Conservation (phyloP, 2,888 invertebrate genomes). For the Chaetoderma sp. region DNA sequence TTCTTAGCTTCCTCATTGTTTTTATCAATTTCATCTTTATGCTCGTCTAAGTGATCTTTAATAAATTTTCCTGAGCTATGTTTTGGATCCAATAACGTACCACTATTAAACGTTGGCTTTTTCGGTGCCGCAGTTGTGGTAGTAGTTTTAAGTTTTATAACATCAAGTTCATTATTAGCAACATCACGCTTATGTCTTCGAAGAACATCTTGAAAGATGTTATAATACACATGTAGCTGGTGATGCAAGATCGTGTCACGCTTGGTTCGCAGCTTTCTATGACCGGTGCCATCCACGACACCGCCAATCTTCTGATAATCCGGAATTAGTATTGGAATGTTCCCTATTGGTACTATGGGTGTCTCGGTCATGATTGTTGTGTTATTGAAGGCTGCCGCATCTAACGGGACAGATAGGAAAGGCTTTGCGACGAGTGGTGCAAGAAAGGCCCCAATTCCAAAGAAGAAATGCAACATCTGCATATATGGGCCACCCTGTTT, state of each 20-base stretch:
- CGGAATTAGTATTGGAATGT: not conserved
- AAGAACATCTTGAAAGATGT: no score
- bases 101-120: constrained; percentile 29
- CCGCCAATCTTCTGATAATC: no score
- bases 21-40: constrained; percentile 6
- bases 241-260: no score
- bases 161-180: no score
- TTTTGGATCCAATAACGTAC: constrained; percentile 2
- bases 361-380: no score
- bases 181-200: no score
- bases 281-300: no score
- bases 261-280: no score
- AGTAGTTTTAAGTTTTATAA: no score
- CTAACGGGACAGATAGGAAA: constrained; percentile 52
- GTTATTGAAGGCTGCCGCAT: no score
- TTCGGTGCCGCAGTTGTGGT: constrained; percentile 8
- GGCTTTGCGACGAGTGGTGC: constrained; percentile 70
- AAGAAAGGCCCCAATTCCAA: constrained; percentile 70
- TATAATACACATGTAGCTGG: no score
- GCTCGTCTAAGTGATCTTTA: constrained; percentile 16
- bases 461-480: constrained; percentile 71
- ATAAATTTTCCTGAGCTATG: constrained; percentile 22
- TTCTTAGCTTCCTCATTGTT: no score
- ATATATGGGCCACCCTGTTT: constrained; percentile 68
- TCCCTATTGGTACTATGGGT: not conserved